Evolutionary conservation across 2,888 invertebrate genomes (phyloP).

Genomic region (Synergus gifuensis): DNA sequence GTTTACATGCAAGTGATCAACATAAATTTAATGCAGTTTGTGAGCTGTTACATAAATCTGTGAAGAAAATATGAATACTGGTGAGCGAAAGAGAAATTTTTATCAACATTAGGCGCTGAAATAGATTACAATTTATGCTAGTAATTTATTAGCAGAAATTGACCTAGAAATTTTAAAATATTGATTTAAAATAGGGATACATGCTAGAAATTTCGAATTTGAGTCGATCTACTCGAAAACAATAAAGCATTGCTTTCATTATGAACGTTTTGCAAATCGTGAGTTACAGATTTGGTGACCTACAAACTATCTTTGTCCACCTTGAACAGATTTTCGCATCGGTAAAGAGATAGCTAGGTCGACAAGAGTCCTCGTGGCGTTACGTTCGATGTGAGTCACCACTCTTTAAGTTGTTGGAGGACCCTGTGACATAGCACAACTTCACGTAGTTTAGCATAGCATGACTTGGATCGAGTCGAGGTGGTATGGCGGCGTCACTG

Average conservation of each 20-base stretch:
- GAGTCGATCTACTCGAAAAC: background rate
- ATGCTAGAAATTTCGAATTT: too few species aligned
- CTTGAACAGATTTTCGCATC: constrained; percentile 68
- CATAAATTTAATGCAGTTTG: constrained; percentile 7
- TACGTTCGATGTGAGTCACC: constrained; percentile 2
- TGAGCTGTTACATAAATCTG: background rate
- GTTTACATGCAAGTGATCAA: constrained; percentile 7
- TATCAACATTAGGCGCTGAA: background rate
- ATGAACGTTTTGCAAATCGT: background rate
- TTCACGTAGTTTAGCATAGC: constrained; percentile 55
- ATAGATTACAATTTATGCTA: background rate
- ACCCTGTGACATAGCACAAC: background rate
- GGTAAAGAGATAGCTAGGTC: constrained; percentile 67
- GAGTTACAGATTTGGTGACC: constrained; percentile 8
- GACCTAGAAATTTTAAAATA: too few species aligned
- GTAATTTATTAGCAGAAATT: too few species aligned
- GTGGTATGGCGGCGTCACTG: constrained; percentile 64
- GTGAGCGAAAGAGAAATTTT: background rate
- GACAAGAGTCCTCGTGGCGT: constrained; percentile 56
- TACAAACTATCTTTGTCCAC: constrained; percentile 67
- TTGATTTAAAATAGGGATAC: too few species aligned
- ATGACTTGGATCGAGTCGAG: constrained; percentile 70
- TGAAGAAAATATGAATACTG: background rate
- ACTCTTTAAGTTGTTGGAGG: background rate
- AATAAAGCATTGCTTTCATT: background rate